These are phyloP conservation scores for Pristionchus arcanus DNA, from an alignment of 2,888 invertebrate species.

Conservation along the genomic window DNA sequence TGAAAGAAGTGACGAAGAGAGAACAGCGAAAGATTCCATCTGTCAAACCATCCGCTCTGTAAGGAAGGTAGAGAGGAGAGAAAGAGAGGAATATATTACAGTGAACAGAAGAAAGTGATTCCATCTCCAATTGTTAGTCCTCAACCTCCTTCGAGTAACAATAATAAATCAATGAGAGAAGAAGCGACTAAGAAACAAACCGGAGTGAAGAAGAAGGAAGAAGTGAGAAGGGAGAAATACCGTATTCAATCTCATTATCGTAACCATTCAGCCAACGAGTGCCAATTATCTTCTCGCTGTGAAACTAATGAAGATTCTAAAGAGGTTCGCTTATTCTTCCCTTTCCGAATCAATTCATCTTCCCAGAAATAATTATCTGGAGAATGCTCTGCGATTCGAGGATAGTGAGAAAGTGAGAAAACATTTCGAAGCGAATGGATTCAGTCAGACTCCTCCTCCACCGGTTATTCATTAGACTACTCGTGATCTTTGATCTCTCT, in stretches of 20 bases:
- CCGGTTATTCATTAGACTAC: not conserved
- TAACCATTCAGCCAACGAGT: slow-evolving; percentile 7
- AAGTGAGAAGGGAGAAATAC: not conserved
- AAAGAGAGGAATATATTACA: not conserved
- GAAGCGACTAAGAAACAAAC: slow-evolving; percentile 1
- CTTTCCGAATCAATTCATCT: not conserved
- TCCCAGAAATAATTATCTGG: slow-evolving; percentile 31
- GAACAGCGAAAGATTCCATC: not conserved
- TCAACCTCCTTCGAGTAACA: not conserved
- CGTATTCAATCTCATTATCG: not conserved
- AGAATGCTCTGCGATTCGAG: slow-evolving; percentile 24
- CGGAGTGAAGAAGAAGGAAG: not conserved
- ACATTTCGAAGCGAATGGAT: not conserved
- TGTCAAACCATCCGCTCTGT: not conserved
- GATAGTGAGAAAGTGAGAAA: slow-evolving; percentile 26
- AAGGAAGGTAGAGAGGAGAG: not conserved
- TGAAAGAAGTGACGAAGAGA: not conserved
- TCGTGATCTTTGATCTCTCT: slow-evolving; percentile 21
- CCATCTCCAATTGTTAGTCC: not conserved
- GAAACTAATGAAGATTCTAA: slow-evolving; percentile 33
- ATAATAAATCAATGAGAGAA: not conserved
- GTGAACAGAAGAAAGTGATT: not conserved
- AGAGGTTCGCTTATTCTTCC: not conserved
- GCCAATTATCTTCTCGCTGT: slow-evolving; percentile 1
- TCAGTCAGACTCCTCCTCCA: not conserved